These are phyloP conservation scores for Hapalemur alaotrensis DNA, from an alignment of 2,797 vertebrate species.

Conservation along the genomic window DNA sequence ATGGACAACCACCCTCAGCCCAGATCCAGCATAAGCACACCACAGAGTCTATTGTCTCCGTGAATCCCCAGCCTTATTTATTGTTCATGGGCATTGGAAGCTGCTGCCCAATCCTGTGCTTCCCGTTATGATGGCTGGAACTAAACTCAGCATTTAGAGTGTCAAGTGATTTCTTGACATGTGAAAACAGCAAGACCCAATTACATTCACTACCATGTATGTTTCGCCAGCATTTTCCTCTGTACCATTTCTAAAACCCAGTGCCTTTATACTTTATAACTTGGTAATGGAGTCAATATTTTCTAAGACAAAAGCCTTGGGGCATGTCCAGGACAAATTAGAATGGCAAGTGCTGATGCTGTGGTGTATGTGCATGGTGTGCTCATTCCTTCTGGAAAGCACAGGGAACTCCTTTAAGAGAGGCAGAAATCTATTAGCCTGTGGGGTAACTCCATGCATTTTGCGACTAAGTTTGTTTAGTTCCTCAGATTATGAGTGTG, in stretches of 20 bases:
- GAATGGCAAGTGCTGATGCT: not conserved
- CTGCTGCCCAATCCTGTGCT: not conserved
- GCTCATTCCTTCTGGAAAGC: not conserved
- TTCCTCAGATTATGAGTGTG: not conserved
- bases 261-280: not conserved
- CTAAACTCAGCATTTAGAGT: not conserved
- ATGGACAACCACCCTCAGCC: not conserved
- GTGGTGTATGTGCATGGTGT: not conserved
- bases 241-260: not conserved
- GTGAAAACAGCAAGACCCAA: not conserved
- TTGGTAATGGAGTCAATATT: not conserved
- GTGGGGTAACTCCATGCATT: not conserved
- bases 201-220: not conserved
- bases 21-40: not conserved
- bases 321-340: not conserved
- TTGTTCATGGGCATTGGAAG: not conserved
- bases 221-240: not conserved
- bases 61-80: not conserved
- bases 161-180: not conserved
- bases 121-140: not conserved
- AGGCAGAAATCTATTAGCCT: not conserved
- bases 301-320: not conserved
- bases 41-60: fast-evolving
- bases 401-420: not conserved
- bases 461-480: not conserved